A percentile compares a stretch with the other conserved stretches of the same genome.
Conservation (phyloP, 2,797 vertebrate genomes). For the Scolopax rusticola region DNA sequence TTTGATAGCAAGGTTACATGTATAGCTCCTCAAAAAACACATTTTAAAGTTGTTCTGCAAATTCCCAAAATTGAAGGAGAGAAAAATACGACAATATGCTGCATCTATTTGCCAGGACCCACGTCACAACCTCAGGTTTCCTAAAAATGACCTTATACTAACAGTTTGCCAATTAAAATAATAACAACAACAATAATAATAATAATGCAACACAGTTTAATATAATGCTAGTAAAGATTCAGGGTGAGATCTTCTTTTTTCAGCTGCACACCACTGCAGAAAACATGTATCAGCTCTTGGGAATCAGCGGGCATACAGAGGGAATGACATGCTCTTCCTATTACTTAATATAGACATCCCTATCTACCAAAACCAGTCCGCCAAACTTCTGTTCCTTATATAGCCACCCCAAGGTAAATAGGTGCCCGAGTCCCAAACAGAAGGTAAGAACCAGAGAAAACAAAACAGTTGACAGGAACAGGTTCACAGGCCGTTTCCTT, state of each 20-base stretch:
- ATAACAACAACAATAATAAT: too few species aligned
- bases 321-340: constrained; percentile 35
- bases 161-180: background rate
- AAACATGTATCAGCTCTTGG: background rate
- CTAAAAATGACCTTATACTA: background rate
- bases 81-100: background rate
- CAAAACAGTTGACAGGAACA: background rate
- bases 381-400: constrained; percentile 46
- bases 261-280: background rate
- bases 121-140: background rate
- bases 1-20: background rate
- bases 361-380: constrained; percentile 15
- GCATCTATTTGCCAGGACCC: background rate
- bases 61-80: background rate
- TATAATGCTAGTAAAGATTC: background rate
- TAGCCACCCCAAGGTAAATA: constrained; percentile 27
- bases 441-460: background rate
- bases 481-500: background rate
- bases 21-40: background rate
- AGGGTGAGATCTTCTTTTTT: background rate
- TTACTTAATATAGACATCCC: constrained; percentile 56
- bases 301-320: background rate
- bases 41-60: background rate
- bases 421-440: background rate
- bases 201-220: background rate